Base-by-base conservation (phyloP, 2,888 invertebrate species). In the Caenorhabditis afra region DNA sequence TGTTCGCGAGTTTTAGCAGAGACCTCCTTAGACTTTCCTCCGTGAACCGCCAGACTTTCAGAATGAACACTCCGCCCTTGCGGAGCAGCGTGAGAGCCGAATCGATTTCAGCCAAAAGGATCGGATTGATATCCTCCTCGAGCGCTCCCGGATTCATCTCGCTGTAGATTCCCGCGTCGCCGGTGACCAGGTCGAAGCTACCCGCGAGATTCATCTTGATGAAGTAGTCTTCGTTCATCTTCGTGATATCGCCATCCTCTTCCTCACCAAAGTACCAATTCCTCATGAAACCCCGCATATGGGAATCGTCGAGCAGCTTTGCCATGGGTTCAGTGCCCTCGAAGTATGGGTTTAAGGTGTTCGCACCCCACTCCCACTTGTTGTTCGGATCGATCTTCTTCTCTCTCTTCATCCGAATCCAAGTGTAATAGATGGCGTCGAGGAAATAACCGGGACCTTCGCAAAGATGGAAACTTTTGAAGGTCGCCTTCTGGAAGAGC, bases 401-500 rank as follows among this genome's bases (percentile, higher is more conserved):
- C 29, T 29, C 29, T 3, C 7, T 29, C 29, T 29, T 29, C 29
- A 29, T 29, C 29, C 58, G 66, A 16, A 70, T 49, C 11, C 37
- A 57, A 3, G 45, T 8, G 22, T 68, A 44, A 35, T 80, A 77
- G n/a, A 66, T 23, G 1, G 81, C 81, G 0, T 58, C 68, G 18
- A 83, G 37, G 49, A 83, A 83, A 35, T 78, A 65, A 3, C 83
- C 83, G 18, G 83, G 83, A 20, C 77, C 79, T 58, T 83, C 83
- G 39, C 83, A 83, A 0, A 83, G 49, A 39, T 83, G 83, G 20
- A 81, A 77, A 7, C 78, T 50, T 16, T 80, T 77, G 45, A n/a
- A 76, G 52, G 7, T 39, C 16, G 14, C 11, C 22, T 23, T 37
- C 22, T 53, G 8, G 10, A 52, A 18, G 12, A 52, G 22, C 3